Conservation (phyloP, 2,888 invertebrate species). For the Drosophila neonasuta region DNA sequence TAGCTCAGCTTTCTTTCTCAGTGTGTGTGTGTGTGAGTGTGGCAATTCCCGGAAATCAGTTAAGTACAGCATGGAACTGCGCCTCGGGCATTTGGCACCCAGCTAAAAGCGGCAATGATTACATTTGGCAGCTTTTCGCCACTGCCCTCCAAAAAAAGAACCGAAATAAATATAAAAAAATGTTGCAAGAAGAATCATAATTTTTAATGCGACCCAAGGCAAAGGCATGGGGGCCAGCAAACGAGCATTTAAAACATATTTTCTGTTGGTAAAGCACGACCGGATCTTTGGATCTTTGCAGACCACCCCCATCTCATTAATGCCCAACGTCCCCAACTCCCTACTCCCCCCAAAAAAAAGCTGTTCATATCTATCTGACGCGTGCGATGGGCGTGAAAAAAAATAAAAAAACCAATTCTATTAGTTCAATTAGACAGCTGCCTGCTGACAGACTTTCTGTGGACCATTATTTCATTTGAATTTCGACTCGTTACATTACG, state of each 20-base stretch:
- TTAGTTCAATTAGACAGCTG: conserved; percentile 68
- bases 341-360: too few relatives aligned
- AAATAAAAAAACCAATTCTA: conserved; percentile 52
- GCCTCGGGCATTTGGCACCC: conserved; percentile 59
- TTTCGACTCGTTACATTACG: conserved; percentile 14
- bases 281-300: conserved; percentile 11
- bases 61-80: conserved; percentile 62
- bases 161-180: conserved; percentile 9
- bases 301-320: conserved; percentile 17
- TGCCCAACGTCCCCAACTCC: background rate
- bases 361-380: conserved; percentile 55
- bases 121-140: conserved; percentile 51
- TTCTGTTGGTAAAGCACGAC: conserved; percentile 18
- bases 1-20: conserved; percentile 15
- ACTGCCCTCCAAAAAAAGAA: conserved; percentile 9
- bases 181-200: conserved; percentile 49
- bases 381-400: conserved; percentile 52
- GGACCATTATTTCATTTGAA: conserved; percentile 46
- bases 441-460: conserved; percentile 20
- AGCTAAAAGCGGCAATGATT: conserved; percentile 62
- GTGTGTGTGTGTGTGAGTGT: conserved; percentile 17
- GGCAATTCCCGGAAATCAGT: conserved; percentile 69
- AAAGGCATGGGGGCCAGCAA: background rate
- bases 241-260: conserved; percentile 43
- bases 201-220: conserved; percentile 43